Conservation (phyloP, 2,797 vertebrate genomes). For the Oryzias sinensis region DNA sequence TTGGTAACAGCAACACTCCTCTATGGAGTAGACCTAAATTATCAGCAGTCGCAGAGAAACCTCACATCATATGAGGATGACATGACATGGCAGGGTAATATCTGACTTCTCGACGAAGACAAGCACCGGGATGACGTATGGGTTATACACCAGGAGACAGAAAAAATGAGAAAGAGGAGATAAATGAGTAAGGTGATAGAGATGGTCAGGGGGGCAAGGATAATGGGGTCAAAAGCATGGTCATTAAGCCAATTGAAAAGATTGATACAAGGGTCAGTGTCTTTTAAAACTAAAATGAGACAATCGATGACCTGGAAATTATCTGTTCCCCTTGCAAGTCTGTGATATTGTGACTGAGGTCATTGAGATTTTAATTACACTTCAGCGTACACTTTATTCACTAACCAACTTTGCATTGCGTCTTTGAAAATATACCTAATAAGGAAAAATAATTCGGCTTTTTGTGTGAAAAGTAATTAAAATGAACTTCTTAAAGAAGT, state of each 20-base stretch:
- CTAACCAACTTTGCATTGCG: not conserved
- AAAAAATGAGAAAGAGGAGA: constrained; percentile 60
- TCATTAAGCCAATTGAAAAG: constrained; percentile 84
- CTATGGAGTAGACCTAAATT: constrained; percentile 10
- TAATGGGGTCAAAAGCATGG: constrained; percentile 77
- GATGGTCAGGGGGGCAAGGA: constrained; percentile 62
- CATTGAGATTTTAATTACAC: constrained; percentile 53
- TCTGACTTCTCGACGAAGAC: constrained; percentile 20
- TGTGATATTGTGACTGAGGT: constrained; percentile 32
- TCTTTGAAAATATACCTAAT: not conserved
- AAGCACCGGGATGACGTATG: constrained; percentile 21
- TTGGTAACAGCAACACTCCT: not conserved
- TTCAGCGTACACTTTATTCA: constrained; percentile 25
- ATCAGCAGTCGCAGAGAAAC: constrained; percentile 8
- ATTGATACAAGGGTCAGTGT: constrained; percentile 61
- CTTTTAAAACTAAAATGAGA: constrained; percentile 61
- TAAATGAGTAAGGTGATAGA: constrained; percentile 59
- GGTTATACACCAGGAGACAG: constrained; percentile 20
- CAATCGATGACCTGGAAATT: constrained; percentile 58
- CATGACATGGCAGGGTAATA: constrained; percentile 28
- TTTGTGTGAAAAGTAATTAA: not conserved
- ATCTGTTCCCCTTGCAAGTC: constrained; percentile 45
- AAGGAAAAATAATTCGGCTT: not conserved
- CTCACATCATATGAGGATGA: constrained; percentile 7
- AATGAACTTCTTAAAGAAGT: no score